Evolutionary conservation across 2,797 vertebrate genomes (phyloP), one percentile per base, ranked within the genome.

Genomic region (Poecilia wingei): DNA sequence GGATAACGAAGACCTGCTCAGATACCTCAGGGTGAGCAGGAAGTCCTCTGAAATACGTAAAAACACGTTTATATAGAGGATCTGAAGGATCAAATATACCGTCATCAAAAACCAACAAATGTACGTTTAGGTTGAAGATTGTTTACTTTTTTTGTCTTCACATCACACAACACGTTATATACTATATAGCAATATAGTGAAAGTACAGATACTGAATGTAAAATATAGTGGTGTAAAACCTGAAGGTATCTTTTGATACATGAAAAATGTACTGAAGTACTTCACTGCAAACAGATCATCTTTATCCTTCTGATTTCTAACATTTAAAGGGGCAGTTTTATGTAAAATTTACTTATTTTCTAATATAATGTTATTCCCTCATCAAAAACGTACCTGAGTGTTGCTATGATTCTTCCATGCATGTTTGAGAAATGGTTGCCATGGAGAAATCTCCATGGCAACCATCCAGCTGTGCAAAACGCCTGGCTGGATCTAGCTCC

Each of bases 11-110:
- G 93, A 96, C 7, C 90, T 98, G 77, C 96, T 99, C 70, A 93
- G 94, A 8, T 96, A 98, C 87, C 95, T 99, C 80, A 96, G 97
- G 97, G 98, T 99, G 94, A 98, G 93, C 1, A 73, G 22, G 22
- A 72, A 53, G 61, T 47, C 14, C 28, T 75, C 12, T 8, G 16
- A n/a, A 45, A 70, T 45, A 25, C 14, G 41, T 45, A 45, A 16
- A 41, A 68, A 22, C 20, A 39, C 0, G 6, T 41, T 59, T 22
- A 20, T 66, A 39, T 3, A 4, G 61, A 36, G 18, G 16, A 20
- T 66, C 31, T 39, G 18, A 61, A 4, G 14, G 28, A 6, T 31
- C 14, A 33, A 18, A 61, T 61, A 61, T 61, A 22, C 49, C 20
- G 20, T 51, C 7, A 22, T 51, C 20, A 8, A 51, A 51, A 51